Evolutionary conservation across 2,888 invertebrate species (phyloP), one percentile per base, ranked within the genome.

Genomic region (Habroteleia sp.): DNA sequence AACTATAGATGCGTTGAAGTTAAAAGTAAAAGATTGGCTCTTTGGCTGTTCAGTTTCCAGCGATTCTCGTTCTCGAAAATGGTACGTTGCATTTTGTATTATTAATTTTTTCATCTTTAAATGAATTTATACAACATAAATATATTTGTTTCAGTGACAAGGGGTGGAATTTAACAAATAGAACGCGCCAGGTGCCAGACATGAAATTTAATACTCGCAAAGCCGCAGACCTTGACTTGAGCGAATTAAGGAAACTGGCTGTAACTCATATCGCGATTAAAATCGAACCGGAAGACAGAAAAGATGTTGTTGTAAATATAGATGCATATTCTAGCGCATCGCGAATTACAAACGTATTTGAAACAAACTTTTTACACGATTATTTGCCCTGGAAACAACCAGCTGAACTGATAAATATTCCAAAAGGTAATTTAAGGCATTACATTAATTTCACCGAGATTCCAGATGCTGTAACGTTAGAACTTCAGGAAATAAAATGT

Each of bases 11-110:
- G 91, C 92, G 0, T 85, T 93, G 0, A 94, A 94, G 85, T 89
- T 94, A 7, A 92, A 93, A 42, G 91, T 91, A 14, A 91, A 90
- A 37, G 93, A 95, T 75, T 96, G 96, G 96, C 87, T 96, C 10
- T 95, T 93, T 83, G 94, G 92, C 8, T 96, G 96, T 83, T 90
- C 91, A 58, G 93, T 94, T 0, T 90, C 91, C 72, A 88, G 89
- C 20, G 89, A 91, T 0, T 88, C 90, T 80, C 89, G 89, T 6
- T 89, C 91, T 74, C 90, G 92, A 90, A 90, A 91, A 84, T 94
- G 94, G 93, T 93, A 89, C 89, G 89, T 84, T 42, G 16, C 39
- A 82, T 81, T 0, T 84, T 75, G 74, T 27, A 10, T 77, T 77
- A 29, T 29, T n/a, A 16, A 20, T 20, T 20, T 20, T 20, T 20